Evolutionary conservation across 1,140 invertebrate genomes (phyloP).

Genomic region (Drosophila sechellia): DNA sequence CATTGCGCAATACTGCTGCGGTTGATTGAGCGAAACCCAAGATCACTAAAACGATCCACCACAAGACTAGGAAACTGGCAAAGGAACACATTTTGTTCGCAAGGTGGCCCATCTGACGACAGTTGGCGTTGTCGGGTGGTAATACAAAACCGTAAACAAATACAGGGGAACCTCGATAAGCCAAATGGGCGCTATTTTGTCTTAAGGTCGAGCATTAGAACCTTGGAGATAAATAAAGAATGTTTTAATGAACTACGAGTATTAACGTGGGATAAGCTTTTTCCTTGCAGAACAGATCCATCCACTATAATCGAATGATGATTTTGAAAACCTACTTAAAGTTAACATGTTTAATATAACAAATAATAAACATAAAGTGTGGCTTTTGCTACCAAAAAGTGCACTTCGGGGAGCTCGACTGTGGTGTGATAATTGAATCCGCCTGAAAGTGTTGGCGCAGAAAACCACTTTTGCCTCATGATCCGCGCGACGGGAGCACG

Average conservation of each 20-base stretch:
- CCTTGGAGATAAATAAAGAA: not conserved
- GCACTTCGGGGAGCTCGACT: not conserved
- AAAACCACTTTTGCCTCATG: conserved; percentile 64
- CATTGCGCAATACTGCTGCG: conserved; percentile 44
- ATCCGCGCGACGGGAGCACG: conserved; percentile 24
- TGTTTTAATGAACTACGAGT: not conserved
- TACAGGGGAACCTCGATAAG: conserved; percentile 10
- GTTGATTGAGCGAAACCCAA: conserved; percentile 35
- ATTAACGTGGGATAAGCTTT: no score
- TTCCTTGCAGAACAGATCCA: no score
- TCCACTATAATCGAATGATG: no score
- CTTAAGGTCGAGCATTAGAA: not conserved
- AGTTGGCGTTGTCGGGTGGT: conserved; percentile 31
- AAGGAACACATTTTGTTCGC: conserved; percentile 12
- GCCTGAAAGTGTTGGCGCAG: conserved; percentile 31
- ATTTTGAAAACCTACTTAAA: no score
- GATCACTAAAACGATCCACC: conserved; percentile 33
- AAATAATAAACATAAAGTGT: no score
- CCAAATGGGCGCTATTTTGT: no score
- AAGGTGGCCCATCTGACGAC: conserved; percentile 23
- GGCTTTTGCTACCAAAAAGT: not conserved
- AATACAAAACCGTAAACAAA: conserved; percentile 21
- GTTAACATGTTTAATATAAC: no score
- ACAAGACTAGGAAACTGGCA: conserved; percentile 37
- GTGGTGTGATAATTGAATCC: conserved; percentile 32